Percentiles rank a stretch among this genome's conserved stretches.
Conservation (phyloP, 2,888 invertebrate genomes). For the Drosophila fulvimacula region DNA sequence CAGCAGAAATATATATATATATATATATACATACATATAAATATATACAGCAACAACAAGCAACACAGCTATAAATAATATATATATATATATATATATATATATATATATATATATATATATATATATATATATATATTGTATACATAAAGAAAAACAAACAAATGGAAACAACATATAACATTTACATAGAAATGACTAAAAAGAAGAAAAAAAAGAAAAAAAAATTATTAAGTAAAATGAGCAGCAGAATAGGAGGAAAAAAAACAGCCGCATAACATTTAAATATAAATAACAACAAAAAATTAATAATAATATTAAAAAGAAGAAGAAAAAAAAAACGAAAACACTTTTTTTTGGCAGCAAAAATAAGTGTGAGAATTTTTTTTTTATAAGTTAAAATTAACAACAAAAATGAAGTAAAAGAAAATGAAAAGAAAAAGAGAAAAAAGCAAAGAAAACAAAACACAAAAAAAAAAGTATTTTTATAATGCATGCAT, state of each 20-base stretch:
- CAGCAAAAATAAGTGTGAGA: conserved; percentile 49
- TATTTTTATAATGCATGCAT: conserved; percentile 85
- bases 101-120: conserved; percentile 26
- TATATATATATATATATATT: conserved; percentile 28
- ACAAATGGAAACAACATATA: conserved; percentile 31
- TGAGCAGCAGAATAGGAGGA: conserved; percentile 4
- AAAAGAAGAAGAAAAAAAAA: background rate
- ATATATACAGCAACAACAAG: conserved; percentile 32
- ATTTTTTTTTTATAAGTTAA: conserved; percentile 71
- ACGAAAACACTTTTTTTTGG: conserved; percentile 38
- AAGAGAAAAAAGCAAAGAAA: conserved; percentile 23
- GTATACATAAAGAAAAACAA: conserved; percentile 39
- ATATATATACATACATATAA: conserved; percentile 48
- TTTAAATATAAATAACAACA: conserved; percentile 33
- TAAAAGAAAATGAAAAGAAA: conserved; percentile 24
- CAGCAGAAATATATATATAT: conserved; percentile 59
- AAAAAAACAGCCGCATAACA: conserved; percentile 20
- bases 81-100: conserved; percentile 28
- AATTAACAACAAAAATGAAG: conserved; percentile 42
- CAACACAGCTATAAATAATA: conserved; percentile 22
- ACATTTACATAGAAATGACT: conserved; percentile 46
- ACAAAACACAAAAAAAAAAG: conserved; percentile 59
- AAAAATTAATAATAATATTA: conserved; percentile 9
- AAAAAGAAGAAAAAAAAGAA: conserved; percentile 14
- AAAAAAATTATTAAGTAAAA: conserved; percentile 8